Evolutionary conservation across 2,888 invertebrate species (phyloP).

Genomic region (Lasioglossum morio): DNA sequence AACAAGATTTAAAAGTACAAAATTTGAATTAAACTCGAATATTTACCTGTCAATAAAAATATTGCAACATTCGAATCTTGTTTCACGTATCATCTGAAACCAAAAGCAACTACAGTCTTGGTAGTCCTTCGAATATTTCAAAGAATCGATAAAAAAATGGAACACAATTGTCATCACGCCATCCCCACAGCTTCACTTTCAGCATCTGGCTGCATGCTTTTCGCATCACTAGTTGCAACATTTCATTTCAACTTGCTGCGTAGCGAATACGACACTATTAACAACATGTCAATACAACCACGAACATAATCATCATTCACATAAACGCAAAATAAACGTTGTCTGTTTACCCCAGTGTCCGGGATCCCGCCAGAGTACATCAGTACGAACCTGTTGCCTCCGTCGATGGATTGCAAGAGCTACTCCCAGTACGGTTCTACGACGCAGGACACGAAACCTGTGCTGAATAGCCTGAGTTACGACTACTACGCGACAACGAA

Average conservation of each 20-base stretch:
- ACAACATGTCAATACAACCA: background rate
- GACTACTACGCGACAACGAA: constrained; percentile 81
- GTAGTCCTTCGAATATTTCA: background rate
- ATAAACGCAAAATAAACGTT: background rate
- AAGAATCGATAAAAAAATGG: background rate
- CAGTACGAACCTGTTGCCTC: constrained; percentile 81
- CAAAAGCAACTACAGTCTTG: background rate
- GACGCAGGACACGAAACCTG: constrained; percentile 80
- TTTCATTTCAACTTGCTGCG: background rate
- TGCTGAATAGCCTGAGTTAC: constrained; percentile 80
- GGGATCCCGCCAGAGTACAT: constrained; percentile 83
- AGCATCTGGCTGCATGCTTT: background rate
- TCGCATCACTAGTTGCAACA: background rate
- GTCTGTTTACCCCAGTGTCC: constrained; percentile 74
- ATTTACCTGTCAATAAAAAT: background rate
- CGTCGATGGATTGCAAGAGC: constrained; percentile 81
- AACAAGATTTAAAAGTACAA: no score
- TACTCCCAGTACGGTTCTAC: constrained; percentile 80
- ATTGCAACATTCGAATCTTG: background rate
- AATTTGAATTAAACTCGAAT: background rate
- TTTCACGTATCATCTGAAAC: background rate
- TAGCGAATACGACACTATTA: background rate
- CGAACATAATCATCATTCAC: background rate
- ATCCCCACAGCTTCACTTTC: background rate
- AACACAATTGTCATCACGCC: background rate